Conservation (phyloP, 2,113 vertebrate species). For the Xiphophorus couchianus region DNA sequence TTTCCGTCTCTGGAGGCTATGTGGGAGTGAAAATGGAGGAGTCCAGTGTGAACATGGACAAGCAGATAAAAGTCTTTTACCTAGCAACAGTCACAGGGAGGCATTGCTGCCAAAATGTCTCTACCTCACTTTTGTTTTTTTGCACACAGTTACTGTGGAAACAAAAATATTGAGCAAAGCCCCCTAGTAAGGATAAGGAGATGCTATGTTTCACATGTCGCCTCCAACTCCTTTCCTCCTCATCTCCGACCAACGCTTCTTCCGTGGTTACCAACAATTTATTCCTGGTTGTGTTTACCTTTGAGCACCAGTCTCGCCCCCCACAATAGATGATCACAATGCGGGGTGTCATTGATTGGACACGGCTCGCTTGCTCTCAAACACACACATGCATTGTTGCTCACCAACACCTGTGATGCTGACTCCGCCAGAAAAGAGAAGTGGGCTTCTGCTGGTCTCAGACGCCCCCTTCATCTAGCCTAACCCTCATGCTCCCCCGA, state of each 20-base stretch:
- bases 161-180: conserved; percentile 34
- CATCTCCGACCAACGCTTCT: background rate
- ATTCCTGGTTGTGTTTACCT: conserved; percentile 56
- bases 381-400: conserved; percentile 48
- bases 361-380: conserved; percentile 28
- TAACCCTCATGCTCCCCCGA: background rate
- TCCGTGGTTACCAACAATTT: conserved; percentile 28
- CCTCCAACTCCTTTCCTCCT: background rate
- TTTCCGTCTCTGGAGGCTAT: conserved; percentile 50
- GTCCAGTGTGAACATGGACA: conserved; percentile 65
- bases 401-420: conserved; percentile 70
- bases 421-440: conserved; percentile 60
- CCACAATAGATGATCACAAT: conserved; percentile 67
- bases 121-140: conserved; percentile 51
- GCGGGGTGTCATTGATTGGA: conserved; percentile 72
- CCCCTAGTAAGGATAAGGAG: conserved; percentile 30
- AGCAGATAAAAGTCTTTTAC: conserved; percentile 64
- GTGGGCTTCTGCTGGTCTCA: conserved; percentile 41
- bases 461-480: conserved; percentile 1
- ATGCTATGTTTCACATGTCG: conserved; percentile 34
- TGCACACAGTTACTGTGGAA: conserved; percentile 46
- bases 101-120: conserved; percentile 71
- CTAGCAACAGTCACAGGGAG: conserved; percentile 72
- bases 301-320: conserved; percentile 29
- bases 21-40: conserved; percentile 50